phyloP scores from a whole-genome alignment of 1,140 invertebrate genomes.

The Drosophila ananassae region DNA sequence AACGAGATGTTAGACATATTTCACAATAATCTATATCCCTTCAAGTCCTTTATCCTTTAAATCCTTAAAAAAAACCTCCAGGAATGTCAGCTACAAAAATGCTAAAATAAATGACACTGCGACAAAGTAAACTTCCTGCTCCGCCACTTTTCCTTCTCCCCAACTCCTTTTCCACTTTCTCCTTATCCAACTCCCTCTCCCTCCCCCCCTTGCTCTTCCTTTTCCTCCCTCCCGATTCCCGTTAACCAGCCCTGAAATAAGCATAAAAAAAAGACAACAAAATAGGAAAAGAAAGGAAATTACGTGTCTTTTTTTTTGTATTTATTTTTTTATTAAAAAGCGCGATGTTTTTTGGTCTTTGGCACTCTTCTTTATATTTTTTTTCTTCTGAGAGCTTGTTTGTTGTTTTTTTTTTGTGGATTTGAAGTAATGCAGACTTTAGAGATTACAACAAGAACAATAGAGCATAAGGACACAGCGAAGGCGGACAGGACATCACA shows the following conservation, averaged over 20 bases:
- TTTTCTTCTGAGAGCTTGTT: background rate
- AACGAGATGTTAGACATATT: too few species aligned
- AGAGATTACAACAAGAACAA: slow-evolving; percentile 65
- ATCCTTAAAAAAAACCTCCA: background rate
- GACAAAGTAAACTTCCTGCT: slow-evolving; percentile 76
- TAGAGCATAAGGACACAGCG: slow-evolving; percentile 21
- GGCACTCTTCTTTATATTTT: slow-evolving; percentile 20
- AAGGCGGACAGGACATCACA: slow-evolving; percentile 18
- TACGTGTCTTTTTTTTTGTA: slow-evolving; percentile 43
- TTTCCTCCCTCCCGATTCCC: background rate
- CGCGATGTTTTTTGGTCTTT: slow-evolving; percentile 30
- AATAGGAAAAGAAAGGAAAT: slow-evolving; percentile 53
- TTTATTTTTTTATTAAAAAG: slow-evolving; percentile 10
- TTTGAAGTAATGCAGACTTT: slow-evolving; percentile 80
- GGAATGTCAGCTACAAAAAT: slow-evolving; percentile 64
- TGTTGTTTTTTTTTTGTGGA: slow-evolving; percentile 49
- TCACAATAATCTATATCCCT: too few species aligned
- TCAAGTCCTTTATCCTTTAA: background rate
- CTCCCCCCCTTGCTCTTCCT: background rate
- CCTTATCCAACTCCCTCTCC: background rate
- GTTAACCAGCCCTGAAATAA: slow-evolving; percentile 35
- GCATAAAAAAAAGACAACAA: slow-evolving; percentile 32
- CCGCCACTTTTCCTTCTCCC: background rate
- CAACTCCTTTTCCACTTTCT: background rate
- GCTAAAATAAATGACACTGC: slow-evolving; percentile 80